These are phyloP conservation scores for Clarias macrocephalus DNA, from an alignment of 2,113 vertebrate genomes.

Conservation along the genomic window DNA sequence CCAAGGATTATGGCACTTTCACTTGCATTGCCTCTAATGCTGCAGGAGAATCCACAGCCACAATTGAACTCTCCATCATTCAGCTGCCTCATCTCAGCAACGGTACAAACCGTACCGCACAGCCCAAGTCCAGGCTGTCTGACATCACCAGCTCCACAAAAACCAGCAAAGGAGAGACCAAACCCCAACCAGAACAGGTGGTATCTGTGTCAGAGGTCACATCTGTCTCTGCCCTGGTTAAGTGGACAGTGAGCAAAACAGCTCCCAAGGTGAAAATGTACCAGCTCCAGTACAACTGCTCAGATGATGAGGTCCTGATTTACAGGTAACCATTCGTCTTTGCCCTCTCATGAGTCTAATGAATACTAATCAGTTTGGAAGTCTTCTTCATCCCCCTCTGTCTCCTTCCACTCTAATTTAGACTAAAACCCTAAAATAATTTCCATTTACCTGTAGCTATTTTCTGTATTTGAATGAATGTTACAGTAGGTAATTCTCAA, in stretches of 20 bases:
- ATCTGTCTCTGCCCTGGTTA: constrained; percentile 87
- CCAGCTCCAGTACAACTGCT: constrained; percentile 97
- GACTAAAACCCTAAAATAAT: not conserved
- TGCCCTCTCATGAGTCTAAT: constrained; percentile 14
- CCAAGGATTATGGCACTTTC: constrained; percentile 93
- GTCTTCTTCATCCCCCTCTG: not conserved
- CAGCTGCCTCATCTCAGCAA: constrained; percentile 94
- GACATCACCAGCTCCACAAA: constrained; percentile 96
- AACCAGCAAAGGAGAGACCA: constrained; percentile 83
- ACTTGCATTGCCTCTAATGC: constrained; percentile 97
- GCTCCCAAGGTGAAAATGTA: constrained; percentile 97
- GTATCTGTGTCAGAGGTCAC: constrained; percentile 93
- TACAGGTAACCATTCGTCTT: constrained; percentile 83
- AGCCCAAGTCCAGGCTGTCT: constrained; percentile 89
- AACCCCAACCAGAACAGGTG: constrained; percentile 80
- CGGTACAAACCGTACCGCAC: constrained; percentile 79
- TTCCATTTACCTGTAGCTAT: constrained; percentile 8
- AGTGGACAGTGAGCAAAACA: constrained; percentile 91
- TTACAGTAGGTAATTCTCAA: not conserved
- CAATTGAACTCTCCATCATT: constrained; percentile 89
- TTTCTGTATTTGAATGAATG: not conserved
- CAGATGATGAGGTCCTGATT: constrained; percentile 94
- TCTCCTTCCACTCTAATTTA: not conserved
- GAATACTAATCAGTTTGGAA: constrained; percentile 32
- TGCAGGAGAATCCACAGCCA: constrained; percentile 91